A percentile compares a stretch with the other conserved stretches of the same genome.
Conservation (phyloP, 1,140 invertebrate species). For the Prorops nasuta region DNA sequence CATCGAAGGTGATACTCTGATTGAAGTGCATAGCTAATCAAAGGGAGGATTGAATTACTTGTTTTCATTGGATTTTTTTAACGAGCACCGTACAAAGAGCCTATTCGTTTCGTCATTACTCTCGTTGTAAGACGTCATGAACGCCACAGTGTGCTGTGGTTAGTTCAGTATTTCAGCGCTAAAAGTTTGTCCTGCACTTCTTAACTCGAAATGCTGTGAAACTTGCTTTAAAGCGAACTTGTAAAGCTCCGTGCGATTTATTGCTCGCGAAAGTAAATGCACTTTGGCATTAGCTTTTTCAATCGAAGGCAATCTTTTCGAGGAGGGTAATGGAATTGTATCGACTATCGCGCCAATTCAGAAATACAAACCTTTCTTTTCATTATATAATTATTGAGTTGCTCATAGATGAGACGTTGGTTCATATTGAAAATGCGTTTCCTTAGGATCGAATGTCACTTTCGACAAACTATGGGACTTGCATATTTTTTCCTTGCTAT, state of each 20-base stretch:
- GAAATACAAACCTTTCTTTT: too few species aligned
- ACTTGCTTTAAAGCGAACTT: neutral
- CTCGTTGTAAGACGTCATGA: neutral
- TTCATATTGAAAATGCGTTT: neutral
- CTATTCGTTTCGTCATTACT: neutral
- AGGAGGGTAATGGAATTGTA: conserved; percentile 7
- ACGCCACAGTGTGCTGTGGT: neutral
- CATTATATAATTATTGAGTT: too few species aligned
- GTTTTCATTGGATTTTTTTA: too few species aligned
- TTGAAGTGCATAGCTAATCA: too few species aligned
- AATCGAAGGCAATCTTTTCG: neutral
- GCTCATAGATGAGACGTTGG: too few species aligned
- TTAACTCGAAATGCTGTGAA: neutral
- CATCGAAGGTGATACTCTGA: too few species aligned
- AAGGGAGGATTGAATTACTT: too few species aligned
- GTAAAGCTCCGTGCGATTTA: conserved; percentile 5
- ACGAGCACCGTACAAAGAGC: too few species aligned
- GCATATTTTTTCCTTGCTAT: too few species aligned
- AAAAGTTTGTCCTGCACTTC: neutral
- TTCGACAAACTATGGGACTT: neutral
- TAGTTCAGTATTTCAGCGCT: neutral
- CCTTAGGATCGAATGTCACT: neutral
- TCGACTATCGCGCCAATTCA: too few species aligned
- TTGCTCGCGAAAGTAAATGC: conserved; percentile 14
- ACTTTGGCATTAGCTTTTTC: conserved; percentile 13